Conservation (phyloP, 2,888 invertebrate species). For the Baccha elongata region DNA sequence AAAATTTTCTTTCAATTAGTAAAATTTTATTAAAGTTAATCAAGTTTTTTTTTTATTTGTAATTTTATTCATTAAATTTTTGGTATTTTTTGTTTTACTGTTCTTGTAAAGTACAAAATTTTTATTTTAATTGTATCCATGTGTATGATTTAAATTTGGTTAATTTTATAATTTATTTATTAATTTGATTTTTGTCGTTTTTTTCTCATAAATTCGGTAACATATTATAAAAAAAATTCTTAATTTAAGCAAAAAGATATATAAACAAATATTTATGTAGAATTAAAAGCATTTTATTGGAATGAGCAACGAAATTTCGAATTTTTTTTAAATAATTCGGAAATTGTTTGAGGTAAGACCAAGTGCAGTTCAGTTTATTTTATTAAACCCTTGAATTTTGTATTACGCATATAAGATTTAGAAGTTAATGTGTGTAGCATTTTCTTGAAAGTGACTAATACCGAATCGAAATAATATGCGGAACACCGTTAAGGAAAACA, state of each 20-base stretch:
- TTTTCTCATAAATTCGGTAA: slow-evolving; percentile 31
- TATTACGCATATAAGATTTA: no score
- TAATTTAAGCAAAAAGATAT: slow-evolving; percentile 15
- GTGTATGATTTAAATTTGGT: slow-evolving; percentile 53
- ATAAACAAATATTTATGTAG: slow-evolving; percentile 32
- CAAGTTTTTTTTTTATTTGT: slow-evolving; percentile 37
- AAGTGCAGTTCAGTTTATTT: neutral
- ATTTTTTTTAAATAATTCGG: slow-evolving; percentile 16
- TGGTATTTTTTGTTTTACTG: slow-evolving; percentile 45
- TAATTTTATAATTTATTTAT: slow-evolving; percentile 22
- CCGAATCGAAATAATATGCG: no score
- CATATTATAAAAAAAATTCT: slow-evolving; percentile 31
- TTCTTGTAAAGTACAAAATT: slow-evolving; percentile 65
- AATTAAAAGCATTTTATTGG: slow-evolving; percentile 70
- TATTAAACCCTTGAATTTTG: no score
- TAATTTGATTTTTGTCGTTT: slow-evolving; percentile 35
- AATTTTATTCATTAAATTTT: slow-evolving; percentile 54
- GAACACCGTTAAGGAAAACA: no score
- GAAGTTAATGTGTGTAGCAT: no score
- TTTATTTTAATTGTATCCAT: slow-evolving; percentile 35
- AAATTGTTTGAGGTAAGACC: slow-evolving; percentile 7
- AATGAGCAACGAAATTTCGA: slow-evolving; percentile 67
- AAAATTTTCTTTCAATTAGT: slow-evolving; percentile 36
- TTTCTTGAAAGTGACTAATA: no score
- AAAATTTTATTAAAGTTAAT: slow-evolving; percentile 53